Conservation (phyloP, 2,113 vertebrate genomes). For the Caretta caretta region DNA sequence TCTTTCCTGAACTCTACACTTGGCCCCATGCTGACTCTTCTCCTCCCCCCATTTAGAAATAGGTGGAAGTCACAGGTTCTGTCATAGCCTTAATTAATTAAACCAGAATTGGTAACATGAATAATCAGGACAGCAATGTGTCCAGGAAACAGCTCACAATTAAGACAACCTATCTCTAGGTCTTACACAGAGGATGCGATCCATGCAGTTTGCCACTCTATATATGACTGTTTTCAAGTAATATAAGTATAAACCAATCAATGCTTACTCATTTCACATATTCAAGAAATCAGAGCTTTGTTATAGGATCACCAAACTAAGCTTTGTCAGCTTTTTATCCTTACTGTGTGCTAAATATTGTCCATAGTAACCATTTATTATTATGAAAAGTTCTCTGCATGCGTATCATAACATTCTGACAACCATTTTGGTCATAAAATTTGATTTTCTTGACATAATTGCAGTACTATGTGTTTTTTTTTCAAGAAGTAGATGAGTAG, state of each 20-base stretch:
- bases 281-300: not conserved
- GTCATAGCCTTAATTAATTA: not conserved
- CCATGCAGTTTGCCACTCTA: not conserved
- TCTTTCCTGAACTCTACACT: not conserved
- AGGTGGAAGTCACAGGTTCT: not conserved
- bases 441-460: not conserved
- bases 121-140: not conserved
- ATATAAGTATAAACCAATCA: not conserved
- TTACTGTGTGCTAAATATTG: not conserved
- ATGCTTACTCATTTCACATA: not conserved
- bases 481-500: not conserved
- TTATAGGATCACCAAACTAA: not conserved
- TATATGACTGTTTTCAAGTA: no score
- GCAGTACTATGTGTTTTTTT: not conserved
- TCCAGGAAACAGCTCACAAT: not conserved
- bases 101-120: not conserved
- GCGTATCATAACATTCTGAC: not conserved
- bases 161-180: not conserved
- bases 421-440: not conserved
- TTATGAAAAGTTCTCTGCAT: not conserved
- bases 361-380: not conserved
- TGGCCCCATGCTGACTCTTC: not conserved
- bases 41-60: not conserved
- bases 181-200: not conserved
- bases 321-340: not conserved